Conservation (phyloP, 2,888 invertebrate genomes). For the Hylaea fasciaria region DNA sequence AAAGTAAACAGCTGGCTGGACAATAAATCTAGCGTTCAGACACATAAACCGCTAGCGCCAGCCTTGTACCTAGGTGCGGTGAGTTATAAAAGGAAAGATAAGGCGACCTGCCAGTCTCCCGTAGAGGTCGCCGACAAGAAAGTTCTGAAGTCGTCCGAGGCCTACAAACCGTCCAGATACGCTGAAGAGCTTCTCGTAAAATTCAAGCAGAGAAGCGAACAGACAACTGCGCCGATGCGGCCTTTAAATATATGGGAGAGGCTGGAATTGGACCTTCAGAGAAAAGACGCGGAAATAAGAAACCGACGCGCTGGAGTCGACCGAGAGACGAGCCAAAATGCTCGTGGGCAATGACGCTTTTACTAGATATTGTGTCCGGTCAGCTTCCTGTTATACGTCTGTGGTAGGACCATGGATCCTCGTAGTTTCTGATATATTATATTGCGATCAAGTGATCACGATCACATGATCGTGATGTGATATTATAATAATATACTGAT, state of each 20-base stretch:
- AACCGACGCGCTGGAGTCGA: too few species aligned
- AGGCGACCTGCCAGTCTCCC: slow-evolving; percentile 25
- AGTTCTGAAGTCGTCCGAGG: slow-evolving; percentile 16
- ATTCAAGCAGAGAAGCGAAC: slow-evolving; percentile 40
- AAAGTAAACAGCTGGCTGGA: slow-evolving; percentile 56
- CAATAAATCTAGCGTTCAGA: slow-evolving; percentile 27
- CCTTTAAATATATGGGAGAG: slow-evolving; percentile 44
- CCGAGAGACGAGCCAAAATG: too few species aligned
- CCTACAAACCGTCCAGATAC: slow-evolving; percentile 49
- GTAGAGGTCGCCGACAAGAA: slow-evolving; percentile 24
- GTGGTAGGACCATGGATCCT: too few species aligned
- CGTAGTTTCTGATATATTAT: too few species aligned
- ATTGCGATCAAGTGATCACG: too few species aligned
- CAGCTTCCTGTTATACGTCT: too few species aligned
- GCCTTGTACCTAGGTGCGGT: slow-evolving; percentile 42
- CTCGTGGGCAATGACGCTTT: too few species aligned
- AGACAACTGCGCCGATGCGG: not conserved
- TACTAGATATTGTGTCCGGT: too few species aligned
- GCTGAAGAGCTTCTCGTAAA: slow-evolving; percentile 51
- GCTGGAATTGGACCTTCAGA: slow-evolving; percentile 45
- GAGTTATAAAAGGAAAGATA: slow-evolving; percentile 53
- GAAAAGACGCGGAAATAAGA: slow-evolving; percentile 37
- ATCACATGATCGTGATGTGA: too few species aligned
- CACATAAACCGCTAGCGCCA: slow-evolving; percentile 14
- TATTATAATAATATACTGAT: too few species aligned